phyloP scores from a whole-genome alignment of 2,888 invertebrate genomes.

The Teleiodes luculella region DNA sequence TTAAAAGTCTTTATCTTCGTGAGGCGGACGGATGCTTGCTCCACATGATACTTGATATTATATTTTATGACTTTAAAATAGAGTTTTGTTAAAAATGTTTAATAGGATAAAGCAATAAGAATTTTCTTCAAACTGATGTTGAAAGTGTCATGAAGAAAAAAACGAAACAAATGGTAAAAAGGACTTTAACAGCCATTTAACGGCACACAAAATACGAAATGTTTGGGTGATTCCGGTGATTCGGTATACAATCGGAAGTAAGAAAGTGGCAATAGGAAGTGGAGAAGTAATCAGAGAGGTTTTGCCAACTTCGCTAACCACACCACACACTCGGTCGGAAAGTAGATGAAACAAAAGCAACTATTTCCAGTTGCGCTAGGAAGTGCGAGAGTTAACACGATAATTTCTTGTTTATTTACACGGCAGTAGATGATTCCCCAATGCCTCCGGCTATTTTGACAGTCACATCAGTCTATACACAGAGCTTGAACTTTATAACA shows the following conservation, averaged over 20 bases:
- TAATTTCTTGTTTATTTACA: too few relatives aligned
- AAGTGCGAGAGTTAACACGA: too few relatives aligned
- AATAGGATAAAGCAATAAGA: background rate
- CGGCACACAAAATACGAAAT: too few relatives aligned
- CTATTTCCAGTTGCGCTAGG: constrained; percentile 31
- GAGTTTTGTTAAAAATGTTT: constrained; percentile 11
- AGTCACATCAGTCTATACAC: background rate
- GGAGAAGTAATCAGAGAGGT: constrained; percentile 47
- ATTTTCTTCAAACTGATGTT: too few relatives aligned
- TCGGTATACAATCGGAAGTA: constrained; percentile 41
- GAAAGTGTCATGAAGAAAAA: background rate
- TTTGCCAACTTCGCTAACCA: constrained; percentile 43
- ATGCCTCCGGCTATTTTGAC: background rate
- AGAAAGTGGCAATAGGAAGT: constrained; percentile 45
- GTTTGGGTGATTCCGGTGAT: too few relatives aligned
- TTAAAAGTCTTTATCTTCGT: constrained; percentile 50
- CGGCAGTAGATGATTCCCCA: too few relatives aligned
- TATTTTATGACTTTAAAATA: constrained; percentile 27
- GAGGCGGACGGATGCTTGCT: constrained; percentile 37
- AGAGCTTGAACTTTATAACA: background rate
- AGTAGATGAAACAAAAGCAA: constrained; percentile 35
- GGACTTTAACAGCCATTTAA: constrained; percentile 11
- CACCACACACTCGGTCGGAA: too few relatives aligned
- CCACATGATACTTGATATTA: constrained; percentile 26
- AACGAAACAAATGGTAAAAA: background rate